Evolutionary conservation across 2,797 vertebrate genomes (phyloP).

Genomic region (Lagodon rhomboides): DNA sequence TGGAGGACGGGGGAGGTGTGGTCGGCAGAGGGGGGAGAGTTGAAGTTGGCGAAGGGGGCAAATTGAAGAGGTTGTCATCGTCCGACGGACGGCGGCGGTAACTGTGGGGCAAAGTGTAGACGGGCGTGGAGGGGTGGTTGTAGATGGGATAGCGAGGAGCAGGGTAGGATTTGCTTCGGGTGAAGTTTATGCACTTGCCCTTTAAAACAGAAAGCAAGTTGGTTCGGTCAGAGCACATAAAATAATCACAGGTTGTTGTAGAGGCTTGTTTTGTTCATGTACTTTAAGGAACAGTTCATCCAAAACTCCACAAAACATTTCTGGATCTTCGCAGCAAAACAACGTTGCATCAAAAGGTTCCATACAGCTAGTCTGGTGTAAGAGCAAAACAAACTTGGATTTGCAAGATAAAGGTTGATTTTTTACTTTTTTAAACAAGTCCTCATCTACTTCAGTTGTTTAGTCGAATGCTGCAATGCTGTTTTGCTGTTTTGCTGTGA

Average conservation of each 20-base stretch:
- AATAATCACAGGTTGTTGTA: neutral
- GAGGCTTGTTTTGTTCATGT: neutral
- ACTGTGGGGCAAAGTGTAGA: conserved; percentile 89
- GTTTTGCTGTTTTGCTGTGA: too few relatives aligned
- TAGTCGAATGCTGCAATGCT: too few relatives aligned
- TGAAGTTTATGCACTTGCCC: conserved; percentile 97
- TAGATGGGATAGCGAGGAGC: conserved; percentile 92
- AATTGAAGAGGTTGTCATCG: conserved; percentile 54
- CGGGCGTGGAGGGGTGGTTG: conserved; percentile 85
- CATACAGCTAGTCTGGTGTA: too few relatives aligned
- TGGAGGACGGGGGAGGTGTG: conserved; percentile 79
- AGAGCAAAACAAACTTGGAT: too few relatives aligned
- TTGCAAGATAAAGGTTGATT: too few relatives aligned
- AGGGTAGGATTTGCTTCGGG: conserved; percentile 87
- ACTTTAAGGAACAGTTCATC: too few relatives aligned
- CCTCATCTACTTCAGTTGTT: too few relatives aligned
- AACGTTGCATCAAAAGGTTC: too few relatives aligned
- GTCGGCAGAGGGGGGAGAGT: conserved; percentile 84
- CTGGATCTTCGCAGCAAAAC: too few relatives aligned
- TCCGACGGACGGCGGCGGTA: conserved; percentile 73
- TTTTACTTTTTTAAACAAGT: too few relatives aligned
- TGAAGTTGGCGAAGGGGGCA: conserved; percentile 82
- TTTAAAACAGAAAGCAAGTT: conserved; percentile 60
- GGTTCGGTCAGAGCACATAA: neutral
- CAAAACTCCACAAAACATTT: too few relatives aligned